These are phyloP conservation scores for Pocillopora damicornis DNA, from an alignment of 64 coral and sea anemone species.

Conservation along the genomic window DNA sequence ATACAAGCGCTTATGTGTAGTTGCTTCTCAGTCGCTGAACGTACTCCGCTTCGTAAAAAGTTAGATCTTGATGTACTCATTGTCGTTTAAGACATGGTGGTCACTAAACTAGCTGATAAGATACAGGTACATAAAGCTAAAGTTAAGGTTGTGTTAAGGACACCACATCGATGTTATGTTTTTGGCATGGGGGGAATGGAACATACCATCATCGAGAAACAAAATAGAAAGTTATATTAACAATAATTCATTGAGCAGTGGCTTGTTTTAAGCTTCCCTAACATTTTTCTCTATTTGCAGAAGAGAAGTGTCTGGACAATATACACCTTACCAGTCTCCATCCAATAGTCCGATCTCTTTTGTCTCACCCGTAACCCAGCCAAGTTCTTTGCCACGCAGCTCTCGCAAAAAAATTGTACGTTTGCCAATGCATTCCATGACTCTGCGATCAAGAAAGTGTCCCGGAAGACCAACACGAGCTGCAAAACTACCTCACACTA, in stretches of 20 bases:
- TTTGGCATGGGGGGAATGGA: too few species aligned
- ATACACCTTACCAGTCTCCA: constrained; percentile 88
- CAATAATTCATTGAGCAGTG: too few species aligned
- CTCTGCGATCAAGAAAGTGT: constrained; percentile 67
- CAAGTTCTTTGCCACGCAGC: constrained; percentile 45
- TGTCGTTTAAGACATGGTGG: too few species aligned
- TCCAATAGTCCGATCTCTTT: constrained; percentile 95
- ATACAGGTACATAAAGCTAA: background rate
- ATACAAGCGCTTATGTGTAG: too few species aligned
- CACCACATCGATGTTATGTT: too few species aligned
- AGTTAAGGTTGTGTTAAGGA: too few species aligned
- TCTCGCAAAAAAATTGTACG: constrained; percentile 32
- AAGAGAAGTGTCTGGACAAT: constrained; percentile 5
- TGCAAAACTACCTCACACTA: constrained; percentile 78
- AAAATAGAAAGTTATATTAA: too few species aligned
- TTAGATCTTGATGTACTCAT: too few species aligned
- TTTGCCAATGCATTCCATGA: constrained; percentile 75
- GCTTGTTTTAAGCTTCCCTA: background rate
- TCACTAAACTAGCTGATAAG: background rate
- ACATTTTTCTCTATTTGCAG: constrained; percentile 21
- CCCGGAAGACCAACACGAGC: constrained; percentile 57
- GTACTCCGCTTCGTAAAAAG: too few species aligned
- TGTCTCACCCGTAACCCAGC: constrained; percentile 51
- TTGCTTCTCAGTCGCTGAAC: too few species aligned
- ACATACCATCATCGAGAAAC: too few species aligned